Evolutionary conservation across 2,113 vertebrate genomes (phyloP).

Genomic region (Cricetomys ansorgei): DNA sequence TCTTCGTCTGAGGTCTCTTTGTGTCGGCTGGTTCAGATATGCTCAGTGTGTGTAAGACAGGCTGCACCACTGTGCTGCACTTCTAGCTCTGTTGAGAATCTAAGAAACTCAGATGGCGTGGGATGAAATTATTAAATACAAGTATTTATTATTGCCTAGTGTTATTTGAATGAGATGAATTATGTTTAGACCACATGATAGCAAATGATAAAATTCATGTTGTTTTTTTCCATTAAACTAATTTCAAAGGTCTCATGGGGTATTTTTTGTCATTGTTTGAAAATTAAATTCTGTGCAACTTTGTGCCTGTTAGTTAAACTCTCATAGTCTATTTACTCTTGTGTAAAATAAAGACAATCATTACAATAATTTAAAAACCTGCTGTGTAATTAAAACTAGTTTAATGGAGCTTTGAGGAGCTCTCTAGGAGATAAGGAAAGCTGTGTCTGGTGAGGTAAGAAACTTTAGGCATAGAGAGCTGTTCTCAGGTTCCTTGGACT

Average conservation of each 20-base stretch:
- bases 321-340: background rate
- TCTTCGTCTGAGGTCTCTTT: background rate
- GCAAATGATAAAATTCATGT: background rate
- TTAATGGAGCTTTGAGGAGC: background rate
- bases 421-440: background rate
- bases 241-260: background rate
- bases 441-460: background rate
- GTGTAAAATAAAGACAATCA: conserved; percentile 21
- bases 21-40: background rate
- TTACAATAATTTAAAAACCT: background rate
- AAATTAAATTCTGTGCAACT: background rate
- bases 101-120: background rate
- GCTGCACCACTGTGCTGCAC: background rate
- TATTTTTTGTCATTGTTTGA: conserved; percentile 20
- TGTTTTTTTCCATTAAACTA: background rate
- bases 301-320: background rate
- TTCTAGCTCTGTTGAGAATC: background rate
- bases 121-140: background rate
- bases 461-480: background rate
- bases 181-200: background rate
- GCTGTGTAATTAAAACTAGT: conserved; percentile 24
- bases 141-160: conserved; percentile 12
- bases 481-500: background rate
- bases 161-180: background rate
- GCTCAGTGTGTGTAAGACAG: background rate